These are phyloP conservation scores for Aegotheles bennettii DNA, from an alignment of 2,113 vertebrate species.

Conservation along the genomic window DNA sequence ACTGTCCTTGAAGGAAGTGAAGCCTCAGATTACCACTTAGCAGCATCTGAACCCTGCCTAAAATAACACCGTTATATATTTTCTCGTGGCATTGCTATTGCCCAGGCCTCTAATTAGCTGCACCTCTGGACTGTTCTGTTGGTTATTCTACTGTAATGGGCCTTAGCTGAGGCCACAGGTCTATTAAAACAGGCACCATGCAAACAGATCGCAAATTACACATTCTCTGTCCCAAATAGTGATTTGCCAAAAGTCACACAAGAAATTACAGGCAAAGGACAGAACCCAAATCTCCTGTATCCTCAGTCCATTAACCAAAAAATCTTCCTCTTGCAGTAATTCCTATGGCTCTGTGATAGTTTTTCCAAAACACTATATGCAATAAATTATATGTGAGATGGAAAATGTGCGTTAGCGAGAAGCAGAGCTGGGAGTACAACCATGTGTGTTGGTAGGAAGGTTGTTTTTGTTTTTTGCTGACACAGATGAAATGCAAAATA, in stretches of 20 bases:
- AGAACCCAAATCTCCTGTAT: not conserved
- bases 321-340: not conserved
- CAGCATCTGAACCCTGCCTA: not conserved
- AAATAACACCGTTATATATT: not conserved
- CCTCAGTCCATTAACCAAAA: not conserved
- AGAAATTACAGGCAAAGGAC: not conserved
- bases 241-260: not conserved
- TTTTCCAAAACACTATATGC: not conserved
- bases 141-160: not conserved
- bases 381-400: not conserved
- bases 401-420: not conserved
- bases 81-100: not conserved
- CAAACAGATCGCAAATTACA: not conserved
- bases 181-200: not conserved
- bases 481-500: slow-evolving; percentile 33
- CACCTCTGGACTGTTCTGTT: not conserved
- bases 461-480: not conserved
- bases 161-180: not conserved
- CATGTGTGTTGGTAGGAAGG: not conserved
- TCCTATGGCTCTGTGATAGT: not conserved
- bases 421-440: not conserved
- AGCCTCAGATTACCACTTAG: not conserved
- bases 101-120: not conserved
- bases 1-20: not conserved
- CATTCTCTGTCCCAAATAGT: not conserved